phyloP scores from a whole-genome alignment of 1,140 invertebrate genomes.

The Rhopalosiphum padi region DNA sequence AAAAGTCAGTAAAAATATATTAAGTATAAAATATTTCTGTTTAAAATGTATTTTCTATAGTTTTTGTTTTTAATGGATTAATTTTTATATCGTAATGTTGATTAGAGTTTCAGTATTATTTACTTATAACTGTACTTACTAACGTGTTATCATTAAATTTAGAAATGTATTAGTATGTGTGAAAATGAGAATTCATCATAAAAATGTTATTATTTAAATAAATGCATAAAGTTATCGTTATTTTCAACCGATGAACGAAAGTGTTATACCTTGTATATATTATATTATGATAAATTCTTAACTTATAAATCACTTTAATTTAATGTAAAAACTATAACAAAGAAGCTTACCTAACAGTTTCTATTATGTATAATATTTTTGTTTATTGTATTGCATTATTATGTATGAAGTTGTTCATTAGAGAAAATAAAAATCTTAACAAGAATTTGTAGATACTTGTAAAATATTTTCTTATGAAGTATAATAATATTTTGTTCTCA shows the following conservation, averaged over 20 bases:
- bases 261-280: background rate
- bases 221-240: background rate
- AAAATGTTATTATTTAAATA: background rate
- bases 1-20: too few relatives aligned
- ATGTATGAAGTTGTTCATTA: background rate
- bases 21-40: too few relatives aligned
- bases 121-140: too few relatives aligned
- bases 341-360: background rate
- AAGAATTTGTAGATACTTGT: background rate
- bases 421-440: background rate
- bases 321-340: background rate
- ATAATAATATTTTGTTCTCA: constrained; percentile 20
- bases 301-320: background rate
- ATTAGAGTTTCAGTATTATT: too few relatives aligned
- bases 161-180: too few relatives aligned
- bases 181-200: too few relatives aligned
- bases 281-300: background rate
- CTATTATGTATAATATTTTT: background rate
- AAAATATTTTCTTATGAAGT: background rate
- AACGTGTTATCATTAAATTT: too few relatives aligned
- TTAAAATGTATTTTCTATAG: too few relatives aligned
- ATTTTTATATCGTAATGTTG: too few relatives aligned
- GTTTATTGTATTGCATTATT: background rate
- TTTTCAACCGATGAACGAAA: background rate
- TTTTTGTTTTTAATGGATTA: too few relatives aligned